Evolutionary conservation across 2,888 invertebrate species (phyloP), one percentile per base, ranked within the genome.

Genomic region (Scaptomyza reducta): DNA sequence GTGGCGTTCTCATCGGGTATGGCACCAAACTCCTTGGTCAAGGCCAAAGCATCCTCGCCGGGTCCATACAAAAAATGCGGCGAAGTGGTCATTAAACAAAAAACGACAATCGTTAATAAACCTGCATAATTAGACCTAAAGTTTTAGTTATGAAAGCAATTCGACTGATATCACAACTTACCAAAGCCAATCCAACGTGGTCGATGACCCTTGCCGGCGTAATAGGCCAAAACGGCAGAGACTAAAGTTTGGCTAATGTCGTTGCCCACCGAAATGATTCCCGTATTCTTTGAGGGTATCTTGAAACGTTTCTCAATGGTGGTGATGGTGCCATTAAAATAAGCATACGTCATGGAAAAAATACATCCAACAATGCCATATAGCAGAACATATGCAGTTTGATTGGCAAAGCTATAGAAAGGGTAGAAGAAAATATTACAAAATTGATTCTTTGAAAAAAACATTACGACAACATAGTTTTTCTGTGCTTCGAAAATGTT

Each of bases 321-420:
- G 53, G 95, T 95, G 65, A 95, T 94, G 29, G 95, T 95, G n/a
- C 95, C 95, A 83, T 94, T 95, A 79, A 95, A 95, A 87, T 95
- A 95, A 4, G 95, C 94, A 81, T 94, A 95, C 64, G 94, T 94
- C 80, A 95, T 95, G 18, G 94, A 94, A 86, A 94, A 94, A 60
- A 95, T 93, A 81, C 95, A 94, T 3, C 95, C 95, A 6, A 95
- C 92, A 40, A 95, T 90, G 35, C 95, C 95, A 74, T 95, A 95
- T 0, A 95, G 91, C 70, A 94, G 91, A 4, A 95, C 92, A 54
- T 91, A 92, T 0, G 91, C 90, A 7, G 91, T 91, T 86, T 92
- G 92, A 90, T 90, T 92, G 27, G 92, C 92, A 60, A 92, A 92
- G 63, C 92, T 92, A 16, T 0, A 11, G 2, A 2, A 7, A 2